Evolutionary conservation across 1,140 invertebrate species (phyloP).

Genomic region (Lysiphlebus fabarum): DNA sequence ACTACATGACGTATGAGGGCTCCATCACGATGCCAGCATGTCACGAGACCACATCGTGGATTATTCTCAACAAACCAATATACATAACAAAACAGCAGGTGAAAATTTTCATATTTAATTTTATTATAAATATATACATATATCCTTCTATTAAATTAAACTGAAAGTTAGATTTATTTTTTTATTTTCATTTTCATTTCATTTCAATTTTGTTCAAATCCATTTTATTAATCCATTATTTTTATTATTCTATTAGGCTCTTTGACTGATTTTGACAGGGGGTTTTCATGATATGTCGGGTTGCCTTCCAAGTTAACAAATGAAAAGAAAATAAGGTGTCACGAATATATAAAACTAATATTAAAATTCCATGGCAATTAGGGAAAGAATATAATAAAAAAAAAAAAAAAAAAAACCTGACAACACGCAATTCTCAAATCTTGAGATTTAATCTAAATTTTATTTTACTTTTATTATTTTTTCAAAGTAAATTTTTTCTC

Average conservation of each 20-base stretch:
- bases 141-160: neutral
- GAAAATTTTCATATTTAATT: slow-evolving; percentile 37
- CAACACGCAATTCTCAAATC: neutral
- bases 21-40: slow-evolving; percentile 92
- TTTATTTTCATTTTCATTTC: neutral
- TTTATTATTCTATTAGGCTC: too few relatives aligned
- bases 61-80: slow-evolving; percentile 94
- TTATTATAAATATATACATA: slow-evolving; percentile 18
- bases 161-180: neutral
- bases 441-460: neutral
- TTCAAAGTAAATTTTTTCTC: too few relatives aligned
- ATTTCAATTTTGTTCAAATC: neutral
- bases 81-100: slow-evolving; percentile 95
- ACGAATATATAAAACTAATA: slow-evolving; percentile 1
- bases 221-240: too few relatives aligned
- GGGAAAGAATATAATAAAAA: neutral
- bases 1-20: slow-evolving; percentile 97
- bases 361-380: slow-evolving; percentile 10
- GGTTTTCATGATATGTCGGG: neutral
- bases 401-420: neutral
- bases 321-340: neutral
- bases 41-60: slow-evolving; percentile 92
- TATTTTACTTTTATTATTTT: too few relatives aligned
- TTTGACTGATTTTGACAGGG: too few relatives aligned
- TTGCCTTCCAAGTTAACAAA: neutral